Evolutionary conservation across 2,888 invertebrate species (phyloP).

Genomic region (Agrotis clavis): DNA sequence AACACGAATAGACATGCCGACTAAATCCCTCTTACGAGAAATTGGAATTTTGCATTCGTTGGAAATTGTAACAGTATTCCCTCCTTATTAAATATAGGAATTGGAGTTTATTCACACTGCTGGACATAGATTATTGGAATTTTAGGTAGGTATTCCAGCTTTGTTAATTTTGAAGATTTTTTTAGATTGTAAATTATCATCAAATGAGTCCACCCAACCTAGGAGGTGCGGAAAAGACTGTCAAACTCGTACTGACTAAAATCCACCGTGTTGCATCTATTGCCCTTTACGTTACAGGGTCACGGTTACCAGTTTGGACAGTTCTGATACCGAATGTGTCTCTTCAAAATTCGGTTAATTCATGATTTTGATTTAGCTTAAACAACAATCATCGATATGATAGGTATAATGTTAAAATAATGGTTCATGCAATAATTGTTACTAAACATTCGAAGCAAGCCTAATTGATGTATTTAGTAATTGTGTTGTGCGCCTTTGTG

Average conservation of each 20-base stretch:
- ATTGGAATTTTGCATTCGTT: conserved; percentile 58
- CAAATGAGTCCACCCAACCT: too few species aligned
- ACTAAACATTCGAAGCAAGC: neutral
- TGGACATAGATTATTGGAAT: neutral
- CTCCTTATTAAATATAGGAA: conserved; percentile 30
- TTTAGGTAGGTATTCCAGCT: neutral
- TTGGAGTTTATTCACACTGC: conserved; percentile 9
- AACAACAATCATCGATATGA: neutral
- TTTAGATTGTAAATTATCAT: neutral
- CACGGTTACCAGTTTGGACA: too few species aligned
- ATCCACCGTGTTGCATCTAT: too few species aligned
- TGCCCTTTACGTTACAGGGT: too few species aligned
- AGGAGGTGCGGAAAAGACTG: too few species aligned
- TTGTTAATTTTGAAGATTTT: neutral
- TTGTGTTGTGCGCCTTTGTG: too few species aligned
- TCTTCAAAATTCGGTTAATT: too few species aligned
- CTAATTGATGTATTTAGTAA: too few species aligned
- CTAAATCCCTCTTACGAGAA: conserved; percentile 67
- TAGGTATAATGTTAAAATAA: neutral
- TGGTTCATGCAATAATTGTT: neutral
- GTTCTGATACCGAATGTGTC: too few species aligned
- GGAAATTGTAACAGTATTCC: conserved; percentile 24
- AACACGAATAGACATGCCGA: conserved; percentile 70
- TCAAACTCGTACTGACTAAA: too few species aligned
- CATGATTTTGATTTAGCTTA: neutral